These are phyloP conservation scores for Drosophila sp. DNA, from an alignment of 1,140 invertebrate genomes.

Conservation along the genomic window DNA sequence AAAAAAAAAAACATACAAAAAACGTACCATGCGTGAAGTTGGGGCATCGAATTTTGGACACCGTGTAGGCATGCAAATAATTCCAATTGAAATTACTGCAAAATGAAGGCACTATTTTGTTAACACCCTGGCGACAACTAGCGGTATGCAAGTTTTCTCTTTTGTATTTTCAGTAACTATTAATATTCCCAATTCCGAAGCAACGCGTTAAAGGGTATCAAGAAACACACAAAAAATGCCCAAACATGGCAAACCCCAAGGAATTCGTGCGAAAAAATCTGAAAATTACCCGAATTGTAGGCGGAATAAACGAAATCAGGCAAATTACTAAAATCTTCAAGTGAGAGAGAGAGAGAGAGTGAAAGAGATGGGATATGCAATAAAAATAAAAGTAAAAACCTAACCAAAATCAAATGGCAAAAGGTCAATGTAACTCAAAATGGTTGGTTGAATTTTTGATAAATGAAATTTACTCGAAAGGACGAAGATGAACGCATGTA, in stretches of 20 bases:
- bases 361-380: conserved; percentile 1
- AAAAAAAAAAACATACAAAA: background rate
- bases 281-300: conserved; percentile 12
- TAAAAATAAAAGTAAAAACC: conserved; percentile 5
- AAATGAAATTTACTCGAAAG: conserved; percentile 18
- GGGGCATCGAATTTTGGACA: background rate
- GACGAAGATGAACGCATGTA: conserved; percentile 1
- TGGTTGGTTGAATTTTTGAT: conserved; percentile 20
- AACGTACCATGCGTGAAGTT: conserved; percentile 2
- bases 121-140: no score
- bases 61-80: background rate
- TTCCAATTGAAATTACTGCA: no score
- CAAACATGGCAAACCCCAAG: conserved; percentile 12
- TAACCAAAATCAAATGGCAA: conserved; percentile 7
- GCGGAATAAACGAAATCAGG: conserved; percentile 16
- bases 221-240: background rate
- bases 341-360: background rate
- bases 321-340: conserved; percentile 12
- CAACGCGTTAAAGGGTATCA: background rate
- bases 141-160: no score
- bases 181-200: background rate
- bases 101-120: no score
- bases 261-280: conserved; percentile 18
- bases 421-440: conserved; percentile 20
- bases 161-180: background rate